These are phyloP conservation scores for Scalopus aquaticus DNA, from an alignment of 2,113 vertebrate genomes.

Conservation along the genomic window DNA sequence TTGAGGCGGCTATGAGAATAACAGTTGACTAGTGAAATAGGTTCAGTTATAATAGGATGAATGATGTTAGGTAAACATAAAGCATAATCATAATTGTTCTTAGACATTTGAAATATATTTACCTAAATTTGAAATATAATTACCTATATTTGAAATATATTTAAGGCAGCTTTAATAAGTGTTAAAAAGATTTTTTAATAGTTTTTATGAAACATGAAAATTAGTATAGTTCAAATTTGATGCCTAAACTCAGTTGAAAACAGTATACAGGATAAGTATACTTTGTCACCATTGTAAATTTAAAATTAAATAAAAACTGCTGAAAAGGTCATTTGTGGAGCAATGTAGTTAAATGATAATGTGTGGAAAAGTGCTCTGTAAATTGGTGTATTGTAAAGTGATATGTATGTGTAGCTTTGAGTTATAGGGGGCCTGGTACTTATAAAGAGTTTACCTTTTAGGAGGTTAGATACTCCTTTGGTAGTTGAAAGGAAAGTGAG, in stretches of 20 bases:
- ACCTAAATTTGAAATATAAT: constrained; percentile 49
- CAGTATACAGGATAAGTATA: not conserved
- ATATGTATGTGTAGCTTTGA: not conserved
- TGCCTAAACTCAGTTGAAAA: not conserved
- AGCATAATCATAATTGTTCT: not conserved
- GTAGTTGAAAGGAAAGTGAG: constrained; percentile 24
- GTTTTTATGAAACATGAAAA: constrained; percentile 56
- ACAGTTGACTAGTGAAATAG: not conserved
- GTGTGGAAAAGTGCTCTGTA: constrained; percentile 1
- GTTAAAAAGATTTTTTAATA: not conserved
- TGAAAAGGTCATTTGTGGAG: not conserved
- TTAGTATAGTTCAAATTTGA: constrained; percentile 26
- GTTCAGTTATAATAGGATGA: not conserved
- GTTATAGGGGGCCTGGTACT: not conserved
- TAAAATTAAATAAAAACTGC: constrained; percentile 10
- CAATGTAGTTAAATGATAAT: not conserved
- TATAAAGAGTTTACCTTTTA: constrained; percentile 8
- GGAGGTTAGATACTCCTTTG: not conserved
- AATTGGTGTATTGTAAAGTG: not conserved
- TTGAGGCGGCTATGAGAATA: not conserved
- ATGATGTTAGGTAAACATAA: constrained; percentile 19
- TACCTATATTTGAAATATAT: constrained; percentile 49
- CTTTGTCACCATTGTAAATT: constrained; percentile 13
- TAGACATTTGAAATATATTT: constrained; percentile 8
- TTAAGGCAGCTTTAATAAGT: constrained; percentile 49